Evolutionary conservation across 2,888 invertebrate species (phyloP), one percentile per base, ranked within the genome.

Genomic region (Mythimna loreyi): DNA sequence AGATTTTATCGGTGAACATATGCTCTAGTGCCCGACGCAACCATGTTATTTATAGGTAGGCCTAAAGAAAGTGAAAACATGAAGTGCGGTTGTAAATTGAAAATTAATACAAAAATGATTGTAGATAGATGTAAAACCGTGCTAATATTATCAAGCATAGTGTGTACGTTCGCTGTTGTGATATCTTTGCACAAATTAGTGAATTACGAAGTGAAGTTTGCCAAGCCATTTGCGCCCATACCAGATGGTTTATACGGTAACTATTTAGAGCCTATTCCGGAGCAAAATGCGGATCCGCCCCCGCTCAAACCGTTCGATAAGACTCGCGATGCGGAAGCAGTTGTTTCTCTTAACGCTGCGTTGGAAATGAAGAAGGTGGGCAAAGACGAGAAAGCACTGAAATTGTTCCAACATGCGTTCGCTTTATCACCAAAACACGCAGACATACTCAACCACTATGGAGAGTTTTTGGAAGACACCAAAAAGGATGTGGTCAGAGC

Each of bases 371-470:
- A 98, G 87, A 96, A 96, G 62, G 94, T 97, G 49, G 98, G 98
- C 6, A 99, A 99, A 90, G 94, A 97, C 63, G 98, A 98, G 64
- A 99, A 99, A 93, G 99, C 99, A 0, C 94, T 97, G 47, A 98
- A 98, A 90, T 92, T 99, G 40, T 98, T 98, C 88, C 97, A 99
- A 92, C 99, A 99, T 93, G 99, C 99, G 0, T 97, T 98, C 68
- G 98, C 98, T 0, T 95, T 99, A 50, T 98, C 99, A 19, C 99
- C 99, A 0, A 97, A 97, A 84, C 98, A 99, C 94, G 98, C 99
- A 0, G 99, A 99, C 87, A 97, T 99, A 58, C 95, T 99, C 11
- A 98, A 98, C 78, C 97, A 98, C 86, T 99, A 98, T 90, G 99
- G 99, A 16, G 99, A 99, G 92, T 99, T 99, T 90, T 92, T 99